Percentiles rank a stretch among this genome's conserved stretches.
Conservation (phyloP, 2,113 vertebrate genomes). For the Ceratotherium simum region DNA sequence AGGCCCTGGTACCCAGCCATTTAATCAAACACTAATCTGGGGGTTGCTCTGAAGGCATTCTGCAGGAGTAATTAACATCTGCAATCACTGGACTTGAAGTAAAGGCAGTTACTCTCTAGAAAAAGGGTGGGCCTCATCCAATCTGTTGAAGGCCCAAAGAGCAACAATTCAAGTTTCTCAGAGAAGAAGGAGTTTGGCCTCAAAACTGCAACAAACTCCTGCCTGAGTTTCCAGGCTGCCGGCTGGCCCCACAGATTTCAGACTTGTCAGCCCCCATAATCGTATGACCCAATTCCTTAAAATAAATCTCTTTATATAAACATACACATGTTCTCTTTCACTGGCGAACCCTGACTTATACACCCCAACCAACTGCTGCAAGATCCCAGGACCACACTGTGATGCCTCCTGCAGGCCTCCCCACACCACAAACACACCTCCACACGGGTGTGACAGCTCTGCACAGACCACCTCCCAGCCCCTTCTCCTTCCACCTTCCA, state of each 20-base stretch:
- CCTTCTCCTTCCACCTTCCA: background rate
- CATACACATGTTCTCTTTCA: background rate
- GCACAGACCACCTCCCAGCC: accelerated
- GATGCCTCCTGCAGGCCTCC: background rate
- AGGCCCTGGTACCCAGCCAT: background rate
- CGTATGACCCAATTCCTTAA: background rate
- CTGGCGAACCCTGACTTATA: background rate
- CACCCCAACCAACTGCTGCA: background rate
- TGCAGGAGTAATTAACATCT: background rate
- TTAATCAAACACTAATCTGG: background rate
- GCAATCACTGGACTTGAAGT: background rate
- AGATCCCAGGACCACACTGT: accelerated
- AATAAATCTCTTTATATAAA: background rate
- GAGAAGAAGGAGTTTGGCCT: background rate
- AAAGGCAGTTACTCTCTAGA: background rate
- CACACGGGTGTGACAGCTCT: accelerated
- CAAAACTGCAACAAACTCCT: background rate
- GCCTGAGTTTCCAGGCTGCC: background rate
- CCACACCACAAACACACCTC: accelerated
- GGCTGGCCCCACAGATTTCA: background rate
- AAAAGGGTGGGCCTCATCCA: background rate
- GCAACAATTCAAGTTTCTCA: background rate
- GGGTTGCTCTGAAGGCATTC: background rate
- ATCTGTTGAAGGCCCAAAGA: background rate
- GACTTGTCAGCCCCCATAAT: background rate